Base-by-base conservation (phyloP, 2,113 vertebrate species). In the Rhea americana region DNA sequence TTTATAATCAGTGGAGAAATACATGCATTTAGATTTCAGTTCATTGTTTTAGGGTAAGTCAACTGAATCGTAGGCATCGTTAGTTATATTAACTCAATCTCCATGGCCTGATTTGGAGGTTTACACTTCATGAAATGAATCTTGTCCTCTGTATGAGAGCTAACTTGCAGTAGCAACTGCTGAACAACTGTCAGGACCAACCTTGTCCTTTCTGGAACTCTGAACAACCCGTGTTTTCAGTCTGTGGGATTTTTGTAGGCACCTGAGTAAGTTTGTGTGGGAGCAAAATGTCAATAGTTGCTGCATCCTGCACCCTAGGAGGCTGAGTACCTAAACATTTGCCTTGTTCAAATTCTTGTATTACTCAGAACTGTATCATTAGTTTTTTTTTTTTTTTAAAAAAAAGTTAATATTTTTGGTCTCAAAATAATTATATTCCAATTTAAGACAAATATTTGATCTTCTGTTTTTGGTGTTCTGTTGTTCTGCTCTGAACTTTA, bases 21-120 rank as follows among this genome's bases (percentile, higher is more conserved):
- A 89, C 91, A 83, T 22, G 82, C 45, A 76, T 53, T 66, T 65
- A 73, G 35, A 59, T 92, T 91, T 89, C 50, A 71, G 22, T 80
- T 93, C 13, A n/a, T 88, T 67, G 89, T 76, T 85, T 84, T 62
- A 76, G 51, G 28, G 58, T 65, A 74, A 68, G 26, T 91, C 77
- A 93, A 95, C 74, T 30, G 89, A 87, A 59, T 59, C 81, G 73
- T 85, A 82, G 91, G 92, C 28, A n/a, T 93, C 7, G 11, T 73
- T 85, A 82, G 25, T 72, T 94, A 47, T 0, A 8, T 79, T 82
- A 87, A 47, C 39, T 84, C 86, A 55, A 61, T 72, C 82, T 76
- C 81, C 15, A 2, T 58, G 72, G 37, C 22, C 87, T 96, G 63
- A 63, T 50, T 85, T 4, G 1, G 50, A 85, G 26, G 53, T 63